phyloP scores from a whole-genome alignment of 2,888 invertebrate species.

The Parnassius glacialis region DNA sequence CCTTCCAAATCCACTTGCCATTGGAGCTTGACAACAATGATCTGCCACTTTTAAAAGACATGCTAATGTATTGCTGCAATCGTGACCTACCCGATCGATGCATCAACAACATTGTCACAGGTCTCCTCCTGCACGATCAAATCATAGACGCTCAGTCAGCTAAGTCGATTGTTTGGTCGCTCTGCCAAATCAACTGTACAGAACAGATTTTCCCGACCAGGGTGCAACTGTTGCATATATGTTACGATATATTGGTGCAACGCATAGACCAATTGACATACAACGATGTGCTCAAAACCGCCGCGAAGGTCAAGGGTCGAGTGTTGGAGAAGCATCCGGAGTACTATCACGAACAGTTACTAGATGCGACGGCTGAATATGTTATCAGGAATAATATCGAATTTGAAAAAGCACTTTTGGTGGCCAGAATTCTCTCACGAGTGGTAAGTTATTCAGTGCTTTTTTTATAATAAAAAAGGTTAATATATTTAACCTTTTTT shows the following conservation, averaged over 20 bases:
- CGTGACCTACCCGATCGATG: slow-evolving; percentile 74
- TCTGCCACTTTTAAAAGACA: slow-evolving; percentile 70
- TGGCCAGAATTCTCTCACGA: slow-evolving; percentile 77
- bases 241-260: slow-evolving; percentile 70
- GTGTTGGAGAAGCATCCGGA: slow-evolving; percentile 67
- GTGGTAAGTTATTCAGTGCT: slow-evolving; percentile 68
- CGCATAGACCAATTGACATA: slow-evolving; percentile 64
- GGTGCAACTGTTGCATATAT: slow-evolving; percentile 74
- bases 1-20: slow-evolving; percentile 83
- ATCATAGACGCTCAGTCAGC: slow-evolving; percentile 66
- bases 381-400: slow-evolving; percentile 72
- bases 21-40: slow-evolving; percentile 80
- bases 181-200: slow-evolving; percentile 72
- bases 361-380: slow-evolving; percentile 78
- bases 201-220: slow-evolving; percentile 60
- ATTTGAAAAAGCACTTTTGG: slow-evolving; percentile 71
- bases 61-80: slow-evolving; percentile 76
- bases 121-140: slow-evolving; percentile 67
- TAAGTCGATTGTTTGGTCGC: slow-evolving; percentile 78
- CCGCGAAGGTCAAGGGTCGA: slow-evolving; percentile 70
- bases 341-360: slow-evolving; percentile 83
- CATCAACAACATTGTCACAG: slow-evolving; percentile 76
- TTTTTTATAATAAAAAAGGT: no score
- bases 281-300: slow-evolving; percentile 72
- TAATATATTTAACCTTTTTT: no score